Percentiles rank a stretch among this genome's conserved stretches.
These are phyloP conservation scores for Oppia nitens DNA, from an alignment of 1,140 invertebrate genomes.

Conservation along the genomic window DNA sequence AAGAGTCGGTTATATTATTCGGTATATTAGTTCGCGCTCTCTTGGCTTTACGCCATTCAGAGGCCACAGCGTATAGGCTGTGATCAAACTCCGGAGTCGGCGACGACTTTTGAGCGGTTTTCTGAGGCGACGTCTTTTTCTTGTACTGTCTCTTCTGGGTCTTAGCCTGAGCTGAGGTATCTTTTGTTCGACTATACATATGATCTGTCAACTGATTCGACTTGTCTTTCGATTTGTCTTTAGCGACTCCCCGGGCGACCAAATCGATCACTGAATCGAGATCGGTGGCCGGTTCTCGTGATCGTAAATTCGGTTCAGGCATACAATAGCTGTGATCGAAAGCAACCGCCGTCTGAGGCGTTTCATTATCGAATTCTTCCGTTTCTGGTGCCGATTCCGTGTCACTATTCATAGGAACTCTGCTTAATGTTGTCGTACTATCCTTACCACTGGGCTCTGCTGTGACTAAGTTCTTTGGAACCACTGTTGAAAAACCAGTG, in stretches of 20 bases:
- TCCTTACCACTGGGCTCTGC: not conserved
- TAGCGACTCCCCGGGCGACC: constrained; percentile 6
- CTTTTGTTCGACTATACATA: not conserved
- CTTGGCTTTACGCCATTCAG: constrained; percentile 17
- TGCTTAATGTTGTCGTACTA: not conserved
- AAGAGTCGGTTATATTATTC: not conserved
- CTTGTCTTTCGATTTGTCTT: constrained; percentile 7
- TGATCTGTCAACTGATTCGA: not conserved
- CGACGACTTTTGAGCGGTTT: not conserved
- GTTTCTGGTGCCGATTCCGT: constrained; percentile 3
- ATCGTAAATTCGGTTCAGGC: not conserved
- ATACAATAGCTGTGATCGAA: constrained; percentile 21
- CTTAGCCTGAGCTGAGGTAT: not conserved
- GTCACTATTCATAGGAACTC: not conserved
- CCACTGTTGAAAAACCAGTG: constrained; percentile 20
- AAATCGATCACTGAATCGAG: constrained; percentile 16
- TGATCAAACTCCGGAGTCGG: constrained; percentile 1
- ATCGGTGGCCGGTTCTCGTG: not conserved
- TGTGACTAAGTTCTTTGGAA: not conserved
- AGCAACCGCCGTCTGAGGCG: constrained; percentile 1
- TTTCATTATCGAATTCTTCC: constrained; percentile 8
- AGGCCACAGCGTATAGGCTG: constrained; percentile 10
- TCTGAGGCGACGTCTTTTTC: constrained; percentile 7
- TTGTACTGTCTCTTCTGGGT: constrained; percentile 10
- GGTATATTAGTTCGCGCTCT: not conserved